Base-by-base conservation (phyloP, 1,140 invertebrate genomes). In the Mamestra configurata region DNA sequence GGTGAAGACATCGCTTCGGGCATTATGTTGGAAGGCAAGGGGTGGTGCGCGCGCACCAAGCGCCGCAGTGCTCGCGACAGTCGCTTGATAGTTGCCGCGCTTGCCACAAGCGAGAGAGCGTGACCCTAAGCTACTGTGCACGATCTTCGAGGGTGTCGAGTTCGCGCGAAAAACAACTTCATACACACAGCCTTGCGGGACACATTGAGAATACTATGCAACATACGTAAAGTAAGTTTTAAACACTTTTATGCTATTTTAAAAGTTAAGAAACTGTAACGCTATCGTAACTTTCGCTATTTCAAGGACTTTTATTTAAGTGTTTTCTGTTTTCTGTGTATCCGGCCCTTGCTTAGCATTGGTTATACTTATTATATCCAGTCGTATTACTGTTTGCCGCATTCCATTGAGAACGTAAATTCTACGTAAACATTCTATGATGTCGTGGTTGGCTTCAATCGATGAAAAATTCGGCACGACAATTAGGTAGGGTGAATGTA, bases 1-100 rank as follows among this genome's bases (percentile, higher is more conserved):
- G 83, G 81, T 79, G 70, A 75, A 81, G 51, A 78, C 68, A 77
- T 61, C 77, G 24, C 51, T 72, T 57, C 37, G 51, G 82, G 59
- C 55, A 40, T 76, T 37, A 20, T 64, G 40, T 27, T 37, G 49
- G 75, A 75, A 57, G 10, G 76, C 24, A 43, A n/a, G 80, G 66
- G 76, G 80, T 53, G 59, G 20, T 84, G 84, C 82, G 84, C 84
- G 84, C 82, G 82, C 78, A 81, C 77, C 70, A 20, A 73, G 73
- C 71, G 78, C 84, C 55, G 79, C 82, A 83, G 53, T 81, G 43
- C 37, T 55, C 24, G 61, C 51, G 57, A 80, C 66, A 81, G 84
- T 72, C 59, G 77, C 51, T 15, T 10, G 55, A 46, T n/a, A 64
- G 73, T 76, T 61, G 55, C 51, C 43, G 70, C 55, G 78, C 35